Percentiles rank a stretch among this genome's conserved stretches.
Evolutionary conservation across 2,113 vertebrate genomes (phyloP).

Genomic region (Rhagologus leucostigma): DNA sequence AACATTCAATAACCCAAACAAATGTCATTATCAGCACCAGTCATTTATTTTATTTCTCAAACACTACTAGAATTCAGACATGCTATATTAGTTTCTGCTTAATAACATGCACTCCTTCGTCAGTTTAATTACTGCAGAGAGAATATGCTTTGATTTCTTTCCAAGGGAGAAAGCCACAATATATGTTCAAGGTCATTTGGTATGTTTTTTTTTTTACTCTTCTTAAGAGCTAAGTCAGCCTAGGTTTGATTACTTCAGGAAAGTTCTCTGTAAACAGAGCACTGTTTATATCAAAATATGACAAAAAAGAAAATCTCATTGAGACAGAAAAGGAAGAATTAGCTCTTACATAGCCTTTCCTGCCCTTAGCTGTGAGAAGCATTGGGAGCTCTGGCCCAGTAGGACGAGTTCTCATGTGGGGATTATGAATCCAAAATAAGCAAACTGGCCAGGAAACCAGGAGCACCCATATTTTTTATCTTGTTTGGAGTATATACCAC

Average conservation of each 20-base stretch:
- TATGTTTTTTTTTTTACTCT: not conserved
- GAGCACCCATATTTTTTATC: not conserved
- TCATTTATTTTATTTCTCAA: constrained; percentile 6
- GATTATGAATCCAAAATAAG: not conserved
- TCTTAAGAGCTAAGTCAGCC: not conserved
- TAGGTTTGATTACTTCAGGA: not conserved
- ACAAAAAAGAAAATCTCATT: not conserved
- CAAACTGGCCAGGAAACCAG: not conserved
- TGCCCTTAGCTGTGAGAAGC: not conserved
- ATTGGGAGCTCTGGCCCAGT: not conserved
- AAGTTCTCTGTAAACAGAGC: not conserved
- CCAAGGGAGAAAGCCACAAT: not conserved
- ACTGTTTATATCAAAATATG: not conserved
- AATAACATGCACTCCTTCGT: not conserved
- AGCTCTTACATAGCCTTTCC: not conserved
- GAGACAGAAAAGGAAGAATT: not conserved
- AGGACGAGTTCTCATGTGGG: not conserved
- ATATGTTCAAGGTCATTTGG: not conserved
- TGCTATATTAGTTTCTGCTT: not conserved
- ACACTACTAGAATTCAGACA: not conserved
- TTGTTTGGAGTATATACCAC: not conserved
- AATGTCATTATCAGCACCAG: not conserved
- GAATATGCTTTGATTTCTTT: not conserved
- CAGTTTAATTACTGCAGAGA: not conserved
- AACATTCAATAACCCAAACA: not conserved